Evolutionary conservation across 1,140 invertebrate genomes (phyloP), one percentile per base, ranked within the genome.

Genomic region (Thaumatotibia leucotreta): DNA sequence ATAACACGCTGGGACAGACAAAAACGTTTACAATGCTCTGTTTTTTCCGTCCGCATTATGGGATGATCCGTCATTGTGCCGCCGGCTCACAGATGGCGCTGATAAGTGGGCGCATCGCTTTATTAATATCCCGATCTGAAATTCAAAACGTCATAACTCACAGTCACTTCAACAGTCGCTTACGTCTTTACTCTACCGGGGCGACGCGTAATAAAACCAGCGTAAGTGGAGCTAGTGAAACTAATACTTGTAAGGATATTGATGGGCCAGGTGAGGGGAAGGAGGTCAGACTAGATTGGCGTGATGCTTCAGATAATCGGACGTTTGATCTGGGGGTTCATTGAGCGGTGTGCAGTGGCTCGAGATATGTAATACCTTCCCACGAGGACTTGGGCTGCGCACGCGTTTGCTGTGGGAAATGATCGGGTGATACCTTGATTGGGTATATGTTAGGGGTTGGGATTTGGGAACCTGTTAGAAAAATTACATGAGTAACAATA

Each of bases 11-110:
- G 78, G 74, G 76, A 70, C 32, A 58, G 50, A 70, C 74, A 82
- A 88, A 90, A 87, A 83, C 85, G 71, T 74, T 65, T 61, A 86
- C 81, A 88, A 87, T 82, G 73, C 72, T 50, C 52, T 74, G 74
- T 83, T 80, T 89, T 87, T 87, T 84, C 70, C 79, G 70, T 83
- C 81, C 84, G 77, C 79, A 88, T 88, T 88, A 88, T 72, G 80
- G 84, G 88, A 90, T 90, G 81, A 88, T 88, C 84, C 82, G 81
- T 83, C 86, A 87, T 86, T 87, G 83, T 82, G 75, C 77, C 73
- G 67, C 66, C 68, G 75, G 77, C 73, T 65, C 74, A 81, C 83
- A 87, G 86, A 88, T 89, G 84, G 77, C 80, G 72, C 68, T 86
- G 87, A 89, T 89, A 89, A 85, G 78, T 66, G 73, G 68, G 76